phyloP scores from a whole-genome alignment of 2,113 vertebrate species.

The Leucosticte australis region DNA sequence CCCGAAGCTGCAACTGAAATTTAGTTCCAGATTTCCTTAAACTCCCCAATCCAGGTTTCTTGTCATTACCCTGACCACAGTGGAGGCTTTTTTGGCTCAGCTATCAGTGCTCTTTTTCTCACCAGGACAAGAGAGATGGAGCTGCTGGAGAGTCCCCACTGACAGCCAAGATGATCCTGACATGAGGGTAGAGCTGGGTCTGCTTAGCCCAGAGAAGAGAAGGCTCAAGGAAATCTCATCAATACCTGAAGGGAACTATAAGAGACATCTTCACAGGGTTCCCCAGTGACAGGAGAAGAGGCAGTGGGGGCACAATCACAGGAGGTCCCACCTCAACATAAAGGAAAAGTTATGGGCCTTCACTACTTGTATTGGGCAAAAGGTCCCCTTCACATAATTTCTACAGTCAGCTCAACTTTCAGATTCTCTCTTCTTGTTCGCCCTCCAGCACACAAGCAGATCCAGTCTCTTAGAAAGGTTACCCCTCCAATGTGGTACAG shows the following conservation, averaged over 20 bases:
- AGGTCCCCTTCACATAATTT: background rate
- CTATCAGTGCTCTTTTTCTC: background rate
- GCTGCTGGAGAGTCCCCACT: background rate
- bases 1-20: background rate
- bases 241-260: background rate
- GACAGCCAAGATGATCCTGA: background rate
- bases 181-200: background rate
- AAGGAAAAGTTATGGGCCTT: background rate
- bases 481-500: background rate
- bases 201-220: background rate
- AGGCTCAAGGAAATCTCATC: background rate
- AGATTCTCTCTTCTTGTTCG: background rate
- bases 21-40: background rate
- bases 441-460: background rate
- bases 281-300: background rate
- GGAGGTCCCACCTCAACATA: background rate
- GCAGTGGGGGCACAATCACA: background rate
- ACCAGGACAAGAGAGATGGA: background rate
- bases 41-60: background rate
- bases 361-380: background rate
- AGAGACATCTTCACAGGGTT: background rate
- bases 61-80: background rate
- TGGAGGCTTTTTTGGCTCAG: background rate
- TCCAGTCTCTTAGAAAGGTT: background rate
- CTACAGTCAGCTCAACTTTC: background rate